Evolutionary conservation across 2,888 invertebrate genomes (phyloP).

Genomic region (Magallana nippona): DNA sequence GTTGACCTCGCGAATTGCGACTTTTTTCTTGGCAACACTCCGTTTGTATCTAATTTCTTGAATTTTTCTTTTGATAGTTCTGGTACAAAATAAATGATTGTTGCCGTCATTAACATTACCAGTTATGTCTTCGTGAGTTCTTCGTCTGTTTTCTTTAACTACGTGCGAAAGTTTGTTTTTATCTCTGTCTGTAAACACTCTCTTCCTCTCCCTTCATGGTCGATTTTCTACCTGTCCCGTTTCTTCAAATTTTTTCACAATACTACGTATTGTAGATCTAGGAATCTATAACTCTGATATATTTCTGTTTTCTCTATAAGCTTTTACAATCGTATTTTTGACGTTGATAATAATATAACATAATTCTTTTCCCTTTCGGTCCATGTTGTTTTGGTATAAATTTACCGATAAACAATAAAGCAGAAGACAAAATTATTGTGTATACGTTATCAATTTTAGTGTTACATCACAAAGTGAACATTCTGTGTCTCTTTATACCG

Average conservation of each 20-base stretch:
- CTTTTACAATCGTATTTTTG: too few relatives aligned
- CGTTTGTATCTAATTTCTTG: not conserved
- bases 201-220: not conserved
- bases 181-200: too few relatives aligned
- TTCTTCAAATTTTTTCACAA: too few relatives aligned
- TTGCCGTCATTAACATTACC: not conserved
- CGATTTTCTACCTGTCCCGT: not conserved
- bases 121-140: not conserved
- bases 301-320: too few relatives aligned
- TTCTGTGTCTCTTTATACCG: too few relatives aligned
- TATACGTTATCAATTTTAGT: too few relatives aligned
- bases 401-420: not conserved
- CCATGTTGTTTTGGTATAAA: too few relatives aligned
- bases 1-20: not conserved
- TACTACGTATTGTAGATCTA: too few relatives aligned
- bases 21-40: slow-evolving; percentile 1
- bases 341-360: too few relatives aligned
- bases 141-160: slow-evolving; percentile 22
- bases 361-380: too few relatives aligned
- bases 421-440: not conserved
- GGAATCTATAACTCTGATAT: too few relatives aligned
- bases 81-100: not conserved
- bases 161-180: not conserved
- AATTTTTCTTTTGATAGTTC: slow-evolving; percentile 9
- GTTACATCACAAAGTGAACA: too few relatives aligned